Evolutionary conservation across 2,113 vertebrate genomes (phyloP).

Genomic region (Capricornis sumatraensis): DNA sequence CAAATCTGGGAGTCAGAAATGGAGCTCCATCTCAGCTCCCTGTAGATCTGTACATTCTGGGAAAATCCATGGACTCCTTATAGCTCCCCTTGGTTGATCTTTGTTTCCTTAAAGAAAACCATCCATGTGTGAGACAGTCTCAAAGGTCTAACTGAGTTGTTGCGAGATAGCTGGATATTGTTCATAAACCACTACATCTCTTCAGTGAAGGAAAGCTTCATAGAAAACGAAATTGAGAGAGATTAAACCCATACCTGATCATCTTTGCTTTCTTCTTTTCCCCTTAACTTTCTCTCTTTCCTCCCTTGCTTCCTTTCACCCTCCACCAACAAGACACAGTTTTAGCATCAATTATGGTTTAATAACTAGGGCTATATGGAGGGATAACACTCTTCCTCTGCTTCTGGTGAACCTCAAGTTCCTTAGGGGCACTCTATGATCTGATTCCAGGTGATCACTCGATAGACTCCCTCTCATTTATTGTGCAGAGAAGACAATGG

Average conservation of each 20-base stretch:
- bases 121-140: background rate
- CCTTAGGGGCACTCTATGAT: background rate
- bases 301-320: background rate
- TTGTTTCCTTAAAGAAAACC: background rate
- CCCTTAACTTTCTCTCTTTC: background rate
- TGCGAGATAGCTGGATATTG: background rate
- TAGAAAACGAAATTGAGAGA: background rate
- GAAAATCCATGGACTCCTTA: background rate
- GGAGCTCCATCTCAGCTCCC: background rate
- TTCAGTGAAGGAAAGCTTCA: background rate
- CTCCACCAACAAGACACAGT: background rate
- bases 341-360: background rate
- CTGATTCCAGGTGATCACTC: rapidly evolving
- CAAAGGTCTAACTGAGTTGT: background rate
- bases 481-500: background rate
- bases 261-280: background rate
- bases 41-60: background rate
- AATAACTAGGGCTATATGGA: background rate
- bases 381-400: background rate
- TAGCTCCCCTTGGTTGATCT: background rate
- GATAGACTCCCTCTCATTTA: background rate
- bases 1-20: background rate
- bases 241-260: background rate
- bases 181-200: background rate
- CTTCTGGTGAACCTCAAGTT: background rate